Percentiles rank a stretch among this genome's conserved stretches.
Evolutionary conservation across 2,113 vertebrate species (phyloP).

Genomic region (Zosterops borbonicus): DNA sequence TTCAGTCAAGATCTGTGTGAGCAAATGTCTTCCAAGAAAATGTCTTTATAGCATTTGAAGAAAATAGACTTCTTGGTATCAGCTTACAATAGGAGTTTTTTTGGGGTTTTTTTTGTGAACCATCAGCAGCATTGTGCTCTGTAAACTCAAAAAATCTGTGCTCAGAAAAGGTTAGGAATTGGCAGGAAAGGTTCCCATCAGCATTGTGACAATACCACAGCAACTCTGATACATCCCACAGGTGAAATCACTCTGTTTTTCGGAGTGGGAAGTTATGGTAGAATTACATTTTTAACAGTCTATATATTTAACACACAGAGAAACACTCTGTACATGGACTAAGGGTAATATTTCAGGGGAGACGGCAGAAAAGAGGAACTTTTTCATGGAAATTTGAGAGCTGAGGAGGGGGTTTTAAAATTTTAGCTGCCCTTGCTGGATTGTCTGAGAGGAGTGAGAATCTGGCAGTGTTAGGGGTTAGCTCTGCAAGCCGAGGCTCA

Average conservation of each 20-base stretch:
- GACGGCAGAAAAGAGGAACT: not conserved
- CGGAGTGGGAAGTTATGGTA: not conserved
- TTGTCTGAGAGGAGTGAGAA: not conserved
- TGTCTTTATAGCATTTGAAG: not conserved
- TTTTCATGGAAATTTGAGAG: not conserved
- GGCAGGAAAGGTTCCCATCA: not conserved
- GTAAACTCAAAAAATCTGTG: not conserved
- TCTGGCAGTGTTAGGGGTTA: conserved; percentile 14
- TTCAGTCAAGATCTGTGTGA: not conserved
- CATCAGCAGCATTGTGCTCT: not conserved
- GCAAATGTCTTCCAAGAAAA: not conserved
- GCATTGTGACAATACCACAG: not conserved
- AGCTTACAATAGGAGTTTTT: not conserved
- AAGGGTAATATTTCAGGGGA: not conserved
- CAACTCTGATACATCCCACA: not conserved
- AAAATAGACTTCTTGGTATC: conserved; percentile 6
- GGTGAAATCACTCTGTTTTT: not conserved
- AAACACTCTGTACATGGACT: not conserved
- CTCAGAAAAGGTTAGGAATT: not conserved
- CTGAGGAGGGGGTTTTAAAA: not conserved
- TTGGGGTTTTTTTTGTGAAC: not conserved
- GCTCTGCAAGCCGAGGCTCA: not conserved
- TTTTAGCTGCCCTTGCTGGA: not conserved
- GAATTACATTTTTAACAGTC: not conserved
- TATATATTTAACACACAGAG: not conserved